Base-by-base conservation (phyloP, 30 jellyfish, hydroid and myxozoan species). In the Turritopsis rubra region DNA sequence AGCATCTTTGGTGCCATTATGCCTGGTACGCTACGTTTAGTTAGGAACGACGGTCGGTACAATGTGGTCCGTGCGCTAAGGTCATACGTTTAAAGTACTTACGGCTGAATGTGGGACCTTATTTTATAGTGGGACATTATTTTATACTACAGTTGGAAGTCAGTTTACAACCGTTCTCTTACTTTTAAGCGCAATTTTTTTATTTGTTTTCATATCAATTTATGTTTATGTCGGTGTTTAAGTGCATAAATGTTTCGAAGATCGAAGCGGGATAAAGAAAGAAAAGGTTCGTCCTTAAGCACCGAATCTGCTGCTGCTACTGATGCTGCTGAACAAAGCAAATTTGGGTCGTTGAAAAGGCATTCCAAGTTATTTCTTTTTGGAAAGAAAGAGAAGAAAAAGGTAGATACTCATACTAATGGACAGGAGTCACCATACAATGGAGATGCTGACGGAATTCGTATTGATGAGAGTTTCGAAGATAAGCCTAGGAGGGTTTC, bases 391-490 rank as follows among this genome's bases (percentile, higher is more conserved):
- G 82, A 80, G 13, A 80, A 53, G 65, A 31, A 65, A 16, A 80
- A 80, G 65, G 31, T 8, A n/a, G 71, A 60, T 30, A 30, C 19
- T 80, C 72, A 9, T 8, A n/a, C 17, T 18, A 19, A 53, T 53
- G 82, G 60, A 21, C 54, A 74, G 41, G 87, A 80, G 28, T 41
- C 77, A 17, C 87, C 87, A 1, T 54, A 76, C 41, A 23, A 28
- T 21, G 71, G 71, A 26, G 87, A 80, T 80, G 26, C 87, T 1
- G 81, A 80, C 1, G 87, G 87, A 16, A 53, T 80, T 22, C 79
- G 81, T 20, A 52, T 80, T 16, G 87, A 80, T 16, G 85, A 77
- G 29, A 30, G 73, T 26, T 77, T 77, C 29, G 73, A 52, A 77
- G 53, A 68, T 68, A 41, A 41, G 13, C 60, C 60, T 13, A 41